Conservation (phyloP, 2,113 vertebrate genomes). For the Puntigrus tetrazona region DNA sequence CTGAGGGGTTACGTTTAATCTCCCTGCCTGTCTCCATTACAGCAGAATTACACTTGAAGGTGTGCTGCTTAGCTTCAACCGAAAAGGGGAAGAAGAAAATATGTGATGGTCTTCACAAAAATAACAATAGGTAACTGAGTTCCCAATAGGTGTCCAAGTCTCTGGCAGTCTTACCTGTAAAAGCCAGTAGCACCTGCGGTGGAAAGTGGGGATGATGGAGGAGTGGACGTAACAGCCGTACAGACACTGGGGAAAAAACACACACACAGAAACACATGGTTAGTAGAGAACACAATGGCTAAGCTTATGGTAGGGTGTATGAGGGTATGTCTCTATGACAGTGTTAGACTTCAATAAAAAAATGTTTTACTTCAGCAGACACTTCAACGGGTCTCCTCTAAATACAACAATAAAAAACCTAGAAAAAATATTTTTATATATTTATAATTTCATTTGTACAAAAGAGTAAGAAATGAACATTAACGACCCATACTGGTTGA, state of each 20-base stretch:
- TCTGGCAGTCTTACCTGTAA: conserved; percentile 88
- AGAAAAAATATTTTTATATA: background rate
- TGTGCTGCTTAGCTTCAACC: background rate
- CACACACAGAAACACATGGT: conserved; percentile 53
- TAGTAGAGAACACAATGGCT: conserved; percentile 32
- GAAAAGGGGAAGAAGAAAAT: background rate
- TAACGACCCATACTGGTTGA: background rate
- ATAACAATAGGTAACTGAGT: conserved; percentile 39
- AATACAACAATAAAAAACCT: background rate
- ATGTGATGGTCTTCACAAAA: conserved; percentile 41
- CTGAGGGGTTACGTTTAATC: conserved; percentile 52
- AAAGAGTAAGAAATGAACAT: background rate
- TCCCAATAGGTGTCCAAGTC: conserved; percentile 51
- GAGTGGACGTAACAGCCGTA: conserved; percentile 99
- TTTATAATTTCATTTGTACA: background rate
- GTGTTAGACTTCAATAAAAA: background rate
- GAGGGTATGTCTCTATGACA: background rate
- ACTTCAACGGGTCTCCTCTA: background rate
- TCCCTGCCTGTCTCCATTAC: conserved; percentile 41
- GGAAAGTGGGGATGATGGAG: conserved; percentile 99
- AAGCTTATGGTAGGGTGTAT: background rate
- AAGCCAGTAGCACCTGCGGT: conserved; percentile 99
- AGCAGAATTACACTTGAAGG: conserved; percentile 42
- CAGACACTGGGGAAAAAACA: conserved; percentile 83
- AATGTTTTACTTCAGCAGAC: background rate